phyloP scores from a whole-genome alignment of 2,113 vertebrate species.

The Acanthisitta chloris region DNA sequence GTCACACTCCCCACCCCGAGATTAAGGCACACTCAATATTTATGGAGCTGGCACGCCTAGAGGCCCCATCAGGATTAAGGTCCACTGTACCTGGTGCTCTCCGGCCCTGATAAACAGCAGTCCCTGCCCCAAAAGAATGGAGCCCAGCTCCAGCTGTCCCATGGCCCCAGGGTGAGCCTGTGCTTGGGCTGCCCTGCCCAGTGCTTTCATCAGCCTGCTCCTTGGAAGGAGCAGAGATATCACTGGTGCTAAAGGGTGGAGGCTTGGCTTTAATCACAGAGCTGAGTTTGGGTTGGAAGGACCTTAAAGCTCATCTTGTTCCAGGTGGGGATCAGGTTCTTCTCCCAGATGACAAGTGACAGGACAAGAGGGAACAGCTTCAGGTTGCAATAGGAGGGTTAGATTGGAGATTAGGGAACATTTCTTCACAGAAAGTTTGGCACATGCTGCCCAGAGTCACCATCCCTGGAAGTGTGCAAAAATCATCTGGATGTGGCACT shows the following conservation, averaged over 20 bases:
- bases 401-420: background rate
- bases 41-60: background rate
- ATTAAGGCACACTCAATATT: constrained; percentile 47
- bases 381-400: background rate
- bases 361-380: background rate
- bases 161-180: background rate
- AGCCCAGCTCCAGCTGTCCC: background rate
- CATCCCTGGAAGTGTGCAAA: background rate
- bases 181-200: background rate
- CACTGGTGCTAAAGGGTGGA: background rate
- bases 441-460: background rate
- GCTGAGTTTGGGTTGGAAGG: background rate
- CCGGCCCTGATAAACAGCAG: background rate
- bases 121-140: background rate
- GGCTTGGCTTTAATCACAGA: background rate
- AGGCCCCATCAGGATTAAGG: background rate
- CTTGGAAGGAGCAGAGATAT: background rate
- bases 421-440: background rate
- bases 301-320: background rate
- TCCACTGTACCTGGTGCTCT: background rate
- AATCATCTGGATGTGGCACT: background rate
- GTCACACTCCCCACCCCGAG: background rate
- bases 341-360: background rate
- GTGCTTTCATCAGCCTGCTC: background rate
- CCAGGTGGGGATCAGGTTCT: background rate